Conservation (phyloP, 2,113 vertebrate species). For the Dolichallabes microphthalmus region DNA sequence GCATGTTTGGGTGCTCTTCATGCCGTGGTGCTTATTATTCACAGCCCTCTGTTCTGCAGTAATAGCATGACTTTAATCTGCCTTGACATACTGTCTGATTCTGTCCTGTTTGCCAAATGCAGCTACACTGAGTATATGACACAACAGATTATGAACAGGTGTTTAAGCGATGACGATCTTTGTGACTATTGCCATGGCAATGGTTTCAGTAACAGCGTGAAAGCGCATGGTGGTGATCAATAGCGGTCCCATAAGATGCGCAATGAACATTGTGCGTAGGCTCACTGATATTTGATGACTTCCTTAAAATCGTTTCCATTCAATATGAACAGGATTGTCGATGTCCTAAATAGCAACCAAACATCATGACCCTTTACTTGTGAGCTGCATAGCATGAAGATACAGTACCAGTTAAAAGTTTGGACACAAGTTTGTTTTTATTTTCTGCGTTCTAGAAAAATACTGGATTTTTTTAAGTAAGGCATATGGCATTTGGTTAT, state of each 20-base stretch:
- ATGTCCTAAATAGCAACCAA: background rate
- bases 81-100: conserved; percentile 24
- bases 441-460: too few relatives aligned
- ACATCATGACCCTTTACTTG: background rate
- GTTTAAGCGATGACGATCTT: conserved; percentile 35
- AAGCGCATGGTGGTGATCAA: background rate
- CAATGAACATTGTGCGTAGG: too few relatives aligned
- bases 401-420: background rate
- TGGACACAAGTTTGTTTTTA: too few relatives aligned
- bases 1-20: background rate
- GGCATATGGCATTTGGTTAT: too few relatives aligned
- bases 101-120: conserved; percentile 17
- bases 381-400: background rate
- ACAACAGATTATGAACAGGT: conserved; percentile 44
- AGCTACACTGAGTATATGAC: conserved; percentile 26
- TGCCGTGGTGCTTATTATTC: background rate
- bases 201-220: conserved; percentile 11
- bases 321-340: background rate
- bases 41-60: background rate
- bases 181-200: conserved; percentile 48
- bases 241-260: too few relatives aligned
- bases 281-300: background rate
- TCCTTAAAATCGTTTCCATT: background rate
- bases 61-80: conserved; percentile 26
- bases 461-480: too few relatives aligned